Base-by-base conservation (phyloP, 1,140 invertebrate species). In the Solenopsis fugax region DNA sequence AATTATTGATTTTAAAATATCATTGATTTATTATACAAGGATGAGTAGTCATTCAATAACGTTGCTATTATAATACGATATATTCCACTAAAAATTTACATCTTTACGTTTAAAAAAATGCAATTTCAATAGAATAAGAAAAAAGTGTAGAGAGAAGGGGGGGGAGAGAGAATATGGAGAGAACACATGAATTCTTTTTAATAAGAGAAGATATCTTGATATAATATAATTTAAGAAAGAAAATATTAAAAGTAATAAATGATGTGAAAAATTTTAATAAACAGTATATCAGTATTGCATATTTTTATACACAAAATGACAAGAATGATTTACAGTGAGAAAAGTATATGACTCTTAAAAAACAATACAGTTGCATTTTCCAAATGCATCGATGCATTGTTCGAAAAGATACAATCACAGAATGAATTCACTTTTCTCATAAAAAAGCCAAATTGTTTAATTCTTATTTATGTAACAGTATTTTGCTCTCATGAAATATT, bases 391-490 rank as follows among this genome's bases (percentile, higher is more conserved):
- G 41, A 41, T 41, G 41, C 4, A 41, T 41, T 29, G 29, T 29
- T 41, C 41, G 41, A 7, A 41, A 4, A 41, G 41, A 41, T 41
- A 41, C 7, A 41, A 5, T 41, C 4, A 5, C 41, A 41, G 7
- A 29, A 29, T 29, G 2, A 29, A 29, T 29, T 29, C 29, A 29
- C 29, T 29, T 29, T 29, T 29, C 29, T 29, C 29, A 29, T 29
- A 29, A 29, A 29, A 2, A 29, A 29, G 29, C 29, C n/a, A n/a
- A n/a, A n/a, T 29, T 37, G 4, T 54, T 34, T 21, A 50, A 50
- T 45, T 34, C 64, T 84, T 76, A 69, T 90, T 86, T 80, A 69
- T 41, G 21, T 69, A 24, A 65, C 18, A 65, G 1, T 65, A 62
- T 45, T 81, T 16, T 41, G 16, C 2, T 13, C 2, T 13, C 4